Conservation (phyloP, 2,797 vertebrate genomes). For the Poeciliopsis paucimaculata region DNA sequence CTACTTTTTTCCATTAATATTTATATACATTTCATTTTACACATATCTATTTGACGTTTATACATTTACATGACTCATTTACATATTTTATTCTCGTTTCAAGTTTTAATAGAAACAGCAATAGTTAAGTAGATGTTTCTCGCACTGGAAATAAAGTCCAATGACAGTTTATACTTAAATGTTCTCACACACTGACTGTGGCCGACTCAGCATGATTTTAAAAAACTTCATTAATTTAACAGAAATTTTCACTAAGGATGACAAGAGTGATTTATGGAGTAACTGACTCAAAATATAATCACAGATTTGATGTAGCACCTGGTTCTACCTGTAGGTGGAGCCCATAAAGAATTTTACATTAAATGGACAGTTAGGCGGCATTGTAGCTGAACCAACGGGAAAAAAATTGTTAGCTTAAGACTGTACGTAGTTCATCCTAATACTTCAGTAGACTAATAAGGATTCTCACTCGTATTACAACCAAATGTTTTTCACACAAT, state of each 20-base stretch:
- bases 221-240: neutral
- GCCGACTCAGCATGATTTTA: neutral
- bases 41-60: neutral
- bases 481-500: neutral
- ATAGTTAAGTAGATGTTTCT: neutral
- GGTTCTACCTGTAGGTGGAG: neutral
- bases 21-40: neutral
- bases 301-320: neutral
- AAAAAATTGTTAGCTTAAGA: neutral
- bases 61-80: neutral
- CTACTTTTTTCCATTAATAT: constrained; percentile 8
- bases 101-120: neutral
- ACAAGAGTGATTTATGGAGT: neutral
- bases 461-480: neutral
- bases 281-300: neutral
- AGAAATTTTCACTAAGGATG: neutral
- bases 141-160: neutral
- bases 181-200: neutral
- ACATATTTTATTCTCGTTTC: neutral
- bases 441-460: neutral
- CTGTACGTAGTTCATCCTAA: neutral
- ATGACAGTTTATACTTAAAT: neutral
- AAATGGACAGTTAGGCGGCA: neutral
- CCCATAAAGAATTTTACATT: neutral
- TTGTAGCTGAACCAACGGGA: neutral